Evolutionary conservation across 2,888 invertebrate species (phyloP).

Genomic region (Drosophila mulleri): DNA sequence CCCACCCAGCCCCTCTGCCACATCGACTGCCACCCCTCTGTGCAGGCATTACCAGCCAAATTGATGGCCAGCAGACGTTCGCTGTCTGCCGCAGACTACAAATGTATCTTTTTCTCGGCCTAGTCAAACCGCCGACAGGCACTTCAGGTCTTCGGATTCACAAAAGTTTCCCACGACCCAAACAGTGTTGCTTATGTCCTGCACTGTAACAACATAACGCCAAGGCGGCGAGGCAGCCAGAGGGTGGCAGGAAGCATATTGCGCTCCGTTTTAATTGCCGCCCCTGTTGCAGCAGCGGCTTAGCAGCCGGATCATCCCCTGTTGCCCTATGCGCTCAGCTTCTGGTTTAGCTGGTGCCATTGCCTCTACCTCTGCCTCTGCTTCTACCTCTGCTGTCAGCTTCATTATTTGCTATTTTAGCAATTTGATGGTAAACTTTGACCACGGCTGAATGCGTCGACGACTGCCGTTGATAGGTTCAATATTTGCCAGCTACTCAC

Average conservation of each 20-base stretch:
- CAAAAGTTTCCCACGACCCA: slow-evolving; percentile 71
- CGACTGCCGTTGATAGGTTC: slow-evolving; percentile 53
- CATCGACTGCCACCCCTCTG: slow-evolving; percentile 6
- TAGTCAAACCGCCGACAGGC: slow-evolving; percentile 74
- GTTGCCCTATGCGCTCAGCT: slow-evolving; percentile 16
- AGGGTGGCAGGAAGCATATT: slow-evolving; percentile 20
- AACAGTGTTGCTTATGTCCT: slow-evolving; percentile 82
- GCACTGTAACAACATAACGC: slow-evolving; percentile 62
- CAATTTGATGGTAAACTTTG: slow-evolving; percentile 78
- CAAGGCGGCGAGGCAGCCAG: neutral
- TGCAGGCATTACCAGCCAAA: slow-evolving; percentile 54
- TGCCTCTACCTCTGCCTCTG: neutral
- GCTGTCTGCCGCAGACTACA: slow-evolving; percentile 69
- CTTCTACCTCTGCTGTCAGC: slow-evolving; percentile 58
- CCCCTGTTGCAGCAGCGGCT: slow-evolving; percentile 64
- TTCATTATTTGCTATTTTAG: slow-evolving; percentile 82
- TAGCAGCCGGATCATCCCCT: slow-evolving; percentile 78
- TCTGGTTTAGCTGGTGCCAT: slow-evolving; percentile 1
- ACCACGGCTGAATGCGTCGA: slow-evolving; percentile 57
- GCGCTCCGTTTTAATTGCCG: slow-evolving; percentile 77
- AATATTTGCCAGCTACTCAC: slow-evolving; percentile 54
- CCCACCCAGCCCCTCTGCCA: slow-evolving; percentile 14
- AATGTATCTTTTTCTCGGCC: slow-evolving; percentile 68
- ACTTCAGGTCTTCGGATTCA: slow-evolving; percentile 50
- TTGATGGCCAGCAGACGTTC: slow-evolving; percentile 80